phyloP scores from a whole-genome alignment of 2,797 vertebrate genomes.

The Percopsis omiscomaycus region DNA sequence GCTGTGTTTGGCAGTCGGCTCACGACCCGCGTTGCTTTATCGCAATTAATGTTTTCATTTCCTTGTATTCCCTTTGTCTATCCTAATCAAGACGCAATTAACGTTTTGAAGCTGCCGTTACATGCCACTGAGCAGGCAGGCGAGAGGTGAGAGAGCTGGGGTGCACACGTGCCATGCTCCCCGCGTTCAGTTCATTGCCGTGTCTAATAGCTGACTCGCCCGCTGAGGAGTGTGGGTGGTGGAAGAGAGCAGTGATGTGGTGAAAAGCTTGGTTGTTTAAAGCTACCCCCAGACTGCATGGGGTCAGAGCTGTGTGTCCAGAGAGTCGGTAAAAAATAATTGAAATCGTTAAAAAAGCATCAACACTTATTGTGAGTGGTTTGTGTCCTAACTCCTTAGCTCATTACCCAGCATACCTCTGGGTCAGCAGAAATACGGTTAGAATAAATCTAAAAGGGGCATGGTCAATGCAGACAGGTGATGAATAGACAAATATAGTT shows the following conservation, averaged over 20 bases:
- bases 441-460: too few species aligned
- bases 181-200: neutral
- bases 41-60: constrained; percentile 53
- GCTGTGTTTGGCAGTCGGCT: constrained; percentile 48
- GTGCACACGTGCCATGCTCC: constrained; percentile 11
- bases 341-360: too few species aligned
- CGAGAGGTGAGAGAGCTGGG: constrained; percentile 6
- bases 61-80: constrained; percentile 60
- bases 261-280: neutral
- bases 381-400: too few species aligned
- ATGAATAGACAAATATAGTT: too few species aligned
- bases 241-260: neutral
- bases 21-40: constrained; percentile 41
- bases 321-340: too few species aligned
- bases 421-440: too few species aligned
- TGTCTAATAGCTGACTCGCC: neutral
- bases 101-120: constrained; percentile 62
- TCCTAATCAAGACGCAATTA: constrained; percentile 68
- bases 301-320: too few species aligned
- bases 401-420: too few species aligned
- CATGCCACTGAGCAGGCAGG: constrained; percentile 49
- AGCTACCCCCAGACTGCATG: too few species aligned
- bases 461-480: too few species aligned
- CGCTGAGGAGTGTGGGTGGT: neutral
- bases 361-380: too few species aligned